Evolutionary conservation across 2,113 vertebrate species (phyloP).

Genomic region (Trematocara unimaculatum): DNA sequence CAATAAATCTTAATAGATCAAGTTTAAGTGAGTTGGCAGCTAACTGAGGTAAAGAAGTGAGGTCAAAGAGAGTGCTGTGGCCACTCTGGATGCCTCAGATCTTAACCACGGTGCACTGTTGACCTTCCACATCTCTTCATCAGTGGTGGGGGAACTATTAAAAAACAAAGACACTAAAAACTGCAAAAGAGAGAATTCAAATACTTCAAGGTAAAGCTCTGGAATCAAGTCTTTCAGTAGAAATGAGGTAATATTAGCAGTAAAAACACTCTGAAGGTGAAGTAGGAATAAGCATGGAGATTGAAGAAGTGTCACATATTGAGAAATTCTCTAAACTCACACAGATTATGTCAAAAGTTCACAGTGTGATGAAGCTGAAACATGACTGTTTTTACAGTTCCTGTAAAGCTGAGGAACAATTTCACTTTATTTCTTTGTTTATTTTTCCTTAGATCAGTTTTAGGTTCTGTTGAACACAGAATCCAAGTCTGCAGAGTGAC

Average conservation of each 20-base stretch:
- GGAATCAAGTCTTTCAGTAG: fast-evolving
- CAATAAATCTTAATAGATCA: not conserved
- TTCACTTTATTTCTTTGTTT: not conserved
- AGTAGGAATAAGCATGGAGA: not conserved
- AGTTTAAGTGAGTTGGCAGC: not conserved
- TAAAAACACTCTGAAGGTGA: not conserved
- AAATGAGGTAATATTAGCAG: not conserved
- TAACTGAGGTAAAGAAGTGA: not conserved
- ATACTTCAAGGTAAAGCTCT: not conserved
- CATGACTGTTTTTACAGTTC: not conserved
- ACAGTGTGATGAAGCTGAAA: not conserved
- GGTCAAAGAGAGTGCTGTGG: not conserved
- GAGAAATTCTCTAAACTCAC: not conserved
- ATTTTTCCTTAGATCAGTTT: not conserved
- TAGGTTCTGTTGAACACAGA: not conserved
- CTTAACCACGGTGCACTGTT: not conserved
- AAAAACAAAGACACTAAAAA: not conserved
- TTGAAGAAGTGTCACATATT: not conserved
- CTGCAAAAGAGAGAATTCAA: not conserved
- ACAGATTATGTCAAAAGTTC: not conserved
- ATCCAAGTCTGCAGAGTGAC: not conserved
- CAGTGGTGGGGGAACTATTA: not conserved
- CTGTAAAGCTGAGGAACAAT: not conserved
- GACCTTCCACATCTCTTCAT: not conserved
- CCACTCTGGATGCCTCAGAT: not conserved